Evolutionary conservation across 1,140 invertebrate genomes (phyloP).

Genomic region (Zaprionus africanus): DNA sequence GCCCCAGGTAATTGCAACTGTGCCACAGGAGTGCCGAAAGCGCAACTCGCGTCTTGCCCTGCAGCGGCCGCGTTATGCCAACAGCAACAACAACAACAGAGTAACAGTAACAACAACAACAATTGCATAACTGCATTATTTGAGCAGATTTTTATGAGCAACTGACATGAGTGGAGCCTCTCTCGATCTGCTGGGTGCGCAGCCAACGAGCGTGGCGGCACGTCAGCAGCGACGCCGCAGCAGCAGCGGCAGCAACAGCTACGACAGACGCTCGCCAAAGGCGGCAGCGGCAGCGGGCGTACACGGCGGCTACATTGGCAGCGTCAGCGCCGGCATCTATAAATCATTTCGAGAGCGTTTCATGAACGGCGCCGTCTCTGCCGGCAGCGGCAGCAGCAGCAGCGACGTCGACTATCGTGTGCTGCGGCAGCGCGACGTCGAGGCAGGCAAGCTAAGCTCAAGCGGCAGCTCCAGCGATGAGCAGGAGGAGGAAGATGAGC

Average conservation of each 20-base stretch:
- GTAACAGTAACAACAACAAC: conserved; percentile 33
- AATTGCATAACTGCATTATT: conserved; percentile 60
- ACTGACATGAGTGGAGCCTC: conserved; percentile 61
- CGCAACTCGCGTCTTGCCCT: conserved; percentile 46
- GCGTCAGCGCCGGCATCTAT: conserved; percentile 58
- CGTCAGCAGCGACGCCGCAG: conserved; percentile 35
- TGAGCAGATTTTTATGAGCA: conserved; percentile 2
- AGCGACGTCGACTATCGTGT: conserved; percentile 49
- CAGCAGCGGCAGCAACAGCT: conserved; percentile 48
- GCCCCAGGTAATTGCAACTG: conserved; percentile 55
- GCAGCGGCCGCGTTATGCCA: conserved; percentile 45
- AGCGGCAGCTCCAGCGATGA: conserved; percentile 49
- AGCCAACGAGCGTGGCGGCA: conserved; percentile 36
- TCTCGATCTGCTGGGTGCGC: conserved; percentile 61
- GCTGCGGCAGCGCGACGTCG: conserved; percentile 58
- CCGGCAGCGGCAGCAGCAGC: conserved; percentile 33
- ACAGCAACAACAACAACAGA: conserved; percentile 11
- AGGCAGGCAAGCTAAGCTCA: conserved; percentile 42
- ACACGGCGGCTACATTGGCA: conserved; percentile 54
- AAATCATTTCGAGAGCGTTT: conserved; percentile 69
- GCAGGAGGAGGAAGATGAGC: conserved; percentile 16
- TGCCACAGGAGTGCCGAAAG: conserved; percentile 62
- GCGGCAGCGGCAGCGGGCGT: conserved; percentile 37
- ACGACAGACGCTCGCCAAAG: conserved; percentile 29
- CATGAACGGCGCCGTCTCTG: conserved; percentile 35